These are phyloP conservation scores for Trichonephila inaurata DNA, from an alignment of 1,140 invertebrate species.

Conservation along the genomic window DNA sequence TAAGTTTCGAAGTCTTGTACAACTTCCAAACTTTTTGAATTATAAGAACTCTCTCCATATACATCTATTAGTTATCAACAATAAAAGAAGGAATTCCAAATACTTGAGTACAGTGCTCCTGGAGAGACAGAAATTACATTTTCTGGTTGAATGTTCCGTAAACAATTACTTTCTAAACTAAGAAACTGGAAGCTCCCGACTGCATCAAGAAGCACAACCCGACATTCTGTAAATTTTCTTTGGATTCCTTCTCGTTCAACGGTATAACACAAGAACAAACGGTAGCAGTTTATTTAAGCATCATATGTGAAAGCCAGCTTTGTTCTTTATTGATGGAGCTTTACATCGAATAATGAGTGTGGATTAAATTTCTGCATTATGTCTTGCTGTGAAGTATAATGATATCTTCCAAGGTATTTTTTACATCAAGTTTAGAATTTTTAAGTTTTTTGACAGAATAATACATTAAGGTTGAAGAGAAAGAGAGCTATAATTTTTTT, in stretches of 20 bases:
- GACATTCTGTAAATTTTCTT: conserved; percentile 3
- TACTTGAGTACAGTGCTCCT: neutral
- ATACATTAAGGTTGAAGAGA: no score
- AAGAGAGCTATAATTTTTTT: no score
- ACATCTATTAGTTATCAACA: no score
- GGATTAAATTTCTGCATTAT: neutral
- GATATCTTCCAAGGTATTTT: no score
- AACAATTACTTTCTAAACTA: conserved; percentile 8
- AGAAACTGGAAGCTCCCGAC: neutral
- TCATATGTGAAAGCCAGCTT: neutral
- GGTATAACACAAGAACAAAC: neutral
- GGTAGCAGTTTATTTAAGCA: conserved; percentile 17
- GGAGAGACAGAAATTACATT: neutral
- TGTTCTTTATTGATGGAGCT: neutral
- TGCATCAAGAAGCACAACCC: neutral
- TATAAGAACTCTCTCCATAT: no score
- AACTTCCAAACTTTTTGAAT: no score
- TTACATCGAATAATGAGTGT: neutral
- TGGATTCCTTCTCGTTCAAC: neutral
- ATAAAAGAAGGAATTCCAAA: neutral
- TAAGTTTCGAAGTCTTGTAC: no score
- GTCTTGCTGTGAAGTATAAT: no score
- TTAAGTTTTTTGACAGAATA: no score
- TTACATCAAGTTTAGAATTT: no score
- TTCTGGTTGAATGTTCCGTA: neutral